Evolutionary conservation across 2,113 vertebrate species (phyloP).

Genomic region (Myotis yumanensis): DNA sequence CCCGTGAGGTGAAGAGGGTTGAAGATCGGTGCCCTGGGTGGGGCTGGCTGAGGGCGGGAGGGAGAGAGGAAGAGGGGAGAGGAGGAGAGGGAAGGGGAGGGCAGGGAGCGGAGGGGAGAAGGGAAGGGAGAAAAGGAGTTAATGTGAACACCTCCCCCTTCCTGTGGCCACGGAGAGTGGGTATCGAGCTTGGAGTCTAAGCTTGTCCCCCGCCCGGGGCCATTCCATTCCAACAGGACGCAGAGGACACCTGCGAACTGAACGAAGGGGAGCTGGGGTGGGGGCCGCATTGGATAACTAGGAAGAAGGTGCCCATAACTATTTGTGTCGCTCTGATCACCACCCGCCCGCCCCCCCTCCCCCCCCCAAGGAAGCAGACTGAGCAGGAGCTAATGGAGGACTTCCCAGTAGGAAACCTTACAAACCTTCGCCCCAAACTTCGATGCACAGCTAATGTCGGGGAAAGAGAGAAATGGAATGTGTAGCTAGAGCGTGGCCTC

Average conservation of each 20-base stretch:
- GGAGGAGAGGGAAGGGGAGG: too few relatives aligned
- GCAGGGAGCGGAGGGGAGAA: neutral
- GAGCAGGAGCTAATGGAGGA: neutral
- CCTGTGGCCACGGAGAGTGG: accelerated
- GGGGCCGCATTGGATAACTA: neutral
- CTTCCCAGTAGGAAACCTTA: neutral
- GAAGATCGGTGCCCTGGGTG: accelerated
- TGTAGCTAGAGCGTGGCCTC: accelerated
- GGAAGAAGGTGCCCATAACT: neutral
- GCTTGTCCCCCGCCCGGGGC: neutral
- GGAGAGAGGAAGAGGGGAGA: neutral
- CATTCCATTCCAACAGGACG: neutral
- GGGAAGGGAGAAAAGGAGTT: neutral
- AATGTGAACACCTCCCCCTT: neutral
- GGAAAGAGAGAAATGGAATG: too few relatives aligned
- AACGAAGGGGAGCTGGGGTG: accelerated
- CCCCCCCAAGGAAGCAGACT: neutral
- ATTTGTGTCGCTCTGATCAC: neutral
- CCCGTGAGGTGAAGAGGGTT: neutral
- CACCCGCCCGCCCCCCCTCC: too few relatives aligned
- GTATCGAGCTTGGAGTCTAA: neutral
- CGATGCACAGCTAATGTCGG: neutral
- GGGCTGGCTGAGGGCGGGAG: neutral
- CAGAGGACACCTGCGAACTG: neutral
- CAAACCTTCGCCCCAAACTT: neutral